phyloP scores from a whole-genome alignment of 2,113 vertebrate species.

The Telmatochromis sp. region DNA sequence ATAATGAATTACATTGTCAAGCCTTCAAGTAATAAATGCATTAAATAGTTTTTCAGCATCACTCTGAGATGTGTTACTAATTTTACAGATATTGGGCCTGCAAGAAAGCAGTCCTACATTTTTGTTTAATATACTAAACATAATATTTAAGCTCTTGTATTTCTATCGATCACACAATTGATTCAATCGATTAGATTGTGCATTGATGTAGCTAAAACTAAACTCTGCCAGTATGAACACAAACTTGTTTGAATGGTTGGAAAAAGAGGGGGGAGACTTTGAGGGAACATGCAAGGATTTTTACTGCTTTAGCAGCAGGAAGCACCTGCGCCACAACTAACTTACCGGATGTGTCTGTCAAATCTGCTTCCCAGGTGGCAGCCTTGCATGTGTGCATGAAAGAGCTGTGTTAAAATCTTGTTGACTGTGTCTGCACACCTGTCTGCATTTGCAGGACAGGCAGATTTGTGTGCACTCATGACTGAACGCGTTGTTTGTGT shows the following conservation, averaged over 20 bases:
- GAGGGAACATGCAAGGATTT: not conserved
- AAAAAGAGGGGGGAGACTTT: not conserved
- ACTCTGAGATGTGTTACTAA: not conserved
- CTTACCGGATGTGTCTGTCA: conserved; percentile 43
- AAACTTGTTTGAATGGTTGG: conserved; percentile 1
- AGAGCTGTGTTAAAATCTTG: conserved; percentile 8
- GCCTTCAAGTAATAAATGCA: not conserved
- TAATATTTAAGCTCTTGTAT: not conserved
- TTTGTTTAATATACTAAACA: not conserved
- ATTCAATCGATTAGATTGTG: not conserved
- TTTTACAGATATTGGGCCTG: not conserved
- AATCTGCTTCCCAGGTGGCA: conserved; percentile 27
- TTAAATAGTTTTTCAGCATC: not conserved
- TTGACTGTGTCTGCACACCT: conserved; percentile 27
- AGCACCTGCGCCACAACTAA: conserved; percentile 30
- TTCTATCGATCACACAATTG: not conserved
- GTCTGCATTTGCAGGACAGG: conserved; percentile 37
- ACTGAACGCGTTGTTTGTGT: not conserved
- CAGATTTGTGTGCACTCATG: not conserved
- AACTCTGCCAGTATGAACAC: not conserved
- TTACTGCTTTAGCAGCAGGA: conserved; percentile 34
- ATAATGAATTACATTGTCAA: not conserved
- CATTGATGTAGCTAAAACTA: conserved; percentile 1
- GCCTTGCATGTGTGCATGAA: conserved; percentile 1
- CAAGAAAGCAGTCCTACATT: not conserved